phyloP scores from a whole-genome alignment of 2,113 vertebrate species.

The Mesembrinibis cayennensis region DNA sequence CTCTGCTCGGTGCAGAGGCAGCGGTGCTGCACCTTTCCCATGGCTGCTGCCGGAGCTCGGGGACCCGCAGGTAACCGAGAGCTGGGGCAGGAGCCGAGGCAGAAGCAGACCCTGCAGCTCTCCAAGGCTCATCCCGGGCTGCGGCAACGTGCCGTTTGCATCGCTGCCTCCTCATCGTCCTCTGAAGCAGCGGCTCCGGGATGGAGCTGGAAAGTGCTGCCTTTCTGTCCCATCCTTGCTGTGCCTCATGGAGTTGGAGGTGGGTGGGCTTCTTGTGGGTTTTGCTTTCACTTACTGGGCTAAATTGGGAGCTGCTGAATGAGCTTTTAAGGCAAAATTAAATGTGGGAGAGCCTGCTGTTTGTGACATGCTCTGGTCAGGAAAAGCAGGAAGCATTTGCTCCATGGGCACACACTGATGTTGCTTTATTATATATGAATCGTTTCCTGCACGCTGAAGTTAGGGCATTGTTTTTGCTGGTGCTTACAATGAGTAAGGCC shows the following conservation, averaged over 20 bases:
- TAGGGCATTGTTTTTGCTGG: not conserved
- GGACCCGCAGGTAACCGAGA: not conserved
- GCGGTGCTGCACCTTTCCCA: not conserved
- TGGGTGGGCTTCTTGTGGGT: not conserved
- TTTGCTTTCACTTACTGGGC: not conserved
- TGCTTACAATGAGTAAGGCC: not conserved
- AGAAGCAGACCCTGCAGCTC: not conserved
- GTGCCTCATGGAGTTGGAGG: not conserved
- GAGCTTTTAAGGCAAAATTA: not conserved
- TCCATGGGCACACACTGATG: not conserved
- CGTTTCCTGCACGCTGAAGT: accelerated
- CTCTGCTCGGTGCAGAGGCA: not conserved
- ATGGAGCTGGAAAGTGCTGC: not conserved
- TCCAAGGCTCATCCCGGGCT: accelerated
- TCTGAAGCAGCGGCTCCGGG: not conserved
- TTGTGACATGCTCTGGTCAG: not conserved
- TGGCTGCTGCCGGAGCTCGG: not conserved
- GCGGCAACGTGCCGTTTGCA: accelerated
- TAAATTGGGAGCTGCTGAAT: not conserved
- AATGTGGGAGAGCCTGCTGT: not conserved
- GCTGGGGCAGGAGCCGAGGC: not conserved
- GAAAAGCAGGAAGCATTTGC: not conserved
- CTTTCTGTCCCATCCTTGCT: not conserved
- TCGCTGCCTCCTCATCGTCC: not conserved
- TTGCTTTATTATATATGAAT: not conserved